Evolutionary conservation across 2,113 vertebrate species (phyloP).

Genomic region (Gasterosteus nipponicus): DNA sequence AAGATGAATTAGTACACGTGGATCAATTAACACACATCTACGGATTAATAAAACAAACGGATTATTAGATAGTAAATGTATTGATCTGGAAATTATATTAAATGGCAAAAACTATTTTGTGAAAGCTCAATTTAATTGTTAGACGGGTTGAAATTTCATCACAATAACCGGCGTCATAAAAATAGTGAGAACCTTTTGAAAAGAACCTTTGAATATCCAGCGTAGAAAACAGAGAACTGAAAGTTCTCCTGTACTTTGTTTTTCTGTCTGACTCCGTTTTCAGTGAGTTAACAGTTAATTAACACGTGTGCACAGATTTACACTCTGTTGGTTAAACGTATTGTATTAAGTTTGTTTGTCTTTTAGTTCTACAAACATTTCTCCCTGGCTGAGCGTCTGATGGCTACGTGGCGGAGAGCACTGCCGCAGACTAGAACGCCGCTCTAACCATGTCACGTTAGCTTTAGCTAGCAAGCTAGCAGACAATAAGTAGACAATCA

Average conservation of each 20-base stretch:
- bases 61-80: neutral
- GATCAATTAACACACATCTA: neutral
- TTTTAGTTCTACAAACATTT: slow-evolving; percentile 24
- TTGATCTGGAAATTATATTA: neutral
- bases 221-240: neutral
- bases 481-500: neutral
- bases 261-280: slow-evolving; percentile 1
- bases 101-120: neutral
- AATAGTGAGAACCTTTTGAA: neutral
- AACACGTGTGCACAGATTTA: neutral
- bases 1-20: neutral
- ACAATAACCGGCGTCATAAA: neutral
- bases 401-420: neutral
- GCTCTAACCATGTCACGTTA: neutral
- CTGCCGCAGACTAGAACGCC: neutral
- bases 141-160: neutral
- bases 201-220: neutral
- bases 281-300: neutral
- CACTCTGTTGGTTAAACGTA: neutral
- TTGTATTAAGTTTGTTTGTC: neutral
- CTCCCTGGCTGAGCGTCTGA: neutral
- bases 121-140: neutral
- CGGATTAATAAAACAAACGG: neutral
- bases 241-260: neutral
- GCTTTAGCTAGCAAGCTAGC: neutral